phyloP scores from a whole-genome alignment of 2,113 vertebrate species.

The Scomber japonicus region DNA sequence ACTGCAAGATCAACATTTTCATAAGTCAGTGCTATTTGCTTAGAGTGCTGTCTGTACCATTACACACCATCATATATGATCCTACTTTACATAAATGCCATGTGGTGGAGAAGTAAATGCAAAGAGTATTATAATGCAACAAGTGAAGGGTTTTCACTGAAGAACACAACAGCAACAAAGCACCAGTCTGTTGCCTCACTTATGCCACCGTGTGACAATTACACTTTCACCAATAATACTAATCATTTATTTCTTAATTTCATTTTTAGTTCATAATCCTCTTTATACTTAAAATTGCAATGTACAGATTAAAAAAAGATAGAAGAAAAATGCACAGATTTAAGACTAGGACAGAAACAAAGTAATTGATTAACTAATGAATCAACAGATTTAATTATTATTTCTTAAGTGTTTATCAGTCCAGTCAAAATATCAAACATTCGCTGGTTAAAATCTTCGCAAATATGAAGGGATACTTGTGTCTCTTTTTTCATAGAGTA shows the following conservation, averaged over 20 bases:
- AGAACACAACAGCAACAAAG: not conserved
- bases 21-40: not conserved
- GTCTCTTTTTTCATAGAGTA: too few species aligned
- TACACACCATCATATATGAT: not conserved
- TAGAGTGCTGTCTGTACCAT: not conserved
- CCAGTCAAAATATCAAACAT: too few species aligned
- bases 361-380: too few species aligned
- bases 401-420: too few species aligned
- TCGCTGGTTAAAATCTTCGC: too few species aligned
- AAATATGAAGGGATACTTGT: too few species aligned
- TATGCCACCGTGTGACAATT: not conserved
- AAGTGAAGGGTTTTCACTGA: not conserved
- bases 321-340: too few species aligned
- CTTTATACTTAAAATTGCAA: not conserved
- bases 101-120: constrained; percentile 1
- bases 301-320: not conserved
- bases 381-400: too few species aligned
- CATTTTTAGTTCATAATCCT: too few species aligned
- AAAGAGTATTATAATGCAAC: constrained; percentile 3
- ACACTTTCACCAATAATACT: not conserved
- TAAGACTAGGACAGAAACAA: too few species aligned
- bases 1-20: not conserved
- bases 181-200: not conserved
- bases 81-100: constrained; percentile 19
- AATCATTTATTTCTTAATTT: not conserved